These are phyloP conservation scores for Antechinus stuartii DNA, from an alignment of 2,113 vertebrate genomes.

Conservation along the genomic window DNA sequence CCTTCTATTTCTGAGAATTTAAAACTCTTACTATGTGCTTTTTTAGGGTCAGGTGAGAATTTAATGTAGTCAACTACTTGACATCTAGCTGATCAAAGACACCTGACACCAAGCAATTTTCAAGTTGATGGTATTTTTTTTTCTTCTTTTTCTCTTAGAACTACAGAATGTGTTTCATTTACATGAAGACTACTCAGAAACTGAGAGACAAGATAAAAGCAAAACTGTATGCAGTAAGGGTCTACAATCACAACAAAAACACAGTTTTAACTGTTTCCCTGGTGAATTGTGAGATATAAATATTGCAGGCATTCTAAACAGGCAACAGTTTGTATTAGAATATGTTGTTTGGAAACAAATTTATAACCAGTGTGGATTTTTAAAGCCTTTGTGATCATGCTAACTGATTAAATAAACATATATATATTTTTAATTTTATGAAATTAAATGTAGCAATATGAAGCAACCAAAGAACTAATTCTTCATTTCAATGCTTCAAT, in stretches of 20 bases:
- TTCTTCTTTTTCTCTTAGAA: not conserved
- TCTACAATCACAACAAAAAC: not conserved
- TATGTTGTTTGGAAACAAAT: constrained; percentile 10
- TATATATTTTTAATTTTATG: constrained; percentile 11
- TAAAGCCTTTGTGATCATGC: not conserved
- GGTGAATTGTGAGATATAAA: constrained; percentile 16
- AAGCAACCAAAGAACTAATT: constrained; percentile 33
- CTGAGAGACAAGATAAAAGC: constrained; percentile 59
- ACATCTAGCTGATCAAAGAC: constrained; percentile 50
- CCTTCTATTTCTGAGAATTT: not conserved
- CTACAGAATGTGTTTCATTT: constrained; percentile 51
- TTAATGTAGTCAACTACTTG: constrained; percentile 33
- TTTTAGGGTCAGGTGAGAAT: constrained; percentile 6
- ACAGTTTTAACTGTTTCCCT: constrained; percentile 30
- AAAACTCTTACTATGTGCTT: not conserved
- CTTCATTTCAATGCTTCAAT: not conserved
- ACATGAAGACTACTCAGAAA: constrained; percentile 53
- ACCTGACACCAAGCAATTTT: constrained; percentile 20
- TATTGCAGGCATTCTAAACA: not conserved
- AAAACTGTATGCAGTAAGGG: not conserved
- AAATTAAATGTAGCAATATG: not conserved
- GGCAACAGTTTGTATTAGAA: not conserved
- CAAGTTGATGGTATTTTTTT: not conserved
- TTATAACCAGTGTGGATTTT: constrained; percentile 41
- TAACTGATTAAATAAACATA: not conserved